These are phyloP conservation scores for Somateria mollissima DNA, from an alignment of 2,797 vertebrate species.

Conservation along the genomic window DNA sequence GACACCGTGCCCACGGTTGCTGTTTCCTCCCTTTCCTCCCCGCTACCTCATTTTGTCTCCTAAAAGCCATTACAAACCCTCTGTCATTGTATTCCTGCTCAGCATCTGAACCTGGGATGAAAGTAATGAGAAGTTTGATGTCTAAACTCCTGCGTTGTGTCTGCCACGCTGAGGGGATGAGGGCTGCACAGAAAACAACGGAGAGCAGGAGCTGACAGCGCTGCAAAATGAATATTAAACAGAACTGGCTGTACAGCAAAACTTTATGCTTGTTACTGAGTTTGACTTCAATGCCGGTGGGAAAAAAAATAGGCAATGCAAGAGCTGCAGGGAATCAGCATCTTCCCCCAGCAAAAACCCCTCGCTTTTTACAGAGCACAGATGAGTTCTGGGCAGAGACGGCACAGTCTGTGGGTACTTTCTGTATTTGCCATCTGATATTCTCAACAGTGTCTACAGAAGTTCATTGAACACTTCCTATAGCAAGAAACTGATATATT, in stretches of 20 bases:
- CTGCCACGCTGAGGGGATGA: fast-evolving
- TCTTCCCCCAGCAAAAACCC: neutral
- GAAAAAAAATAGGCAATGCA: neutral
- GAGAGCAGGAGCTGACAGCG: neutral
- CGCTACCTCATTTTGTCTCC: neutral
- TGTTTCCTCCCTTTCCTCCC: neutral
- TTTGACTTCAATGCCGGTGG: neutral
- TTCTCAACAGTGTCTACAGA: neutral
- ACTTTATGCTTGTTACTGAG: neutral
- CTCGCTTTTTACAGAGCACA: neutral
- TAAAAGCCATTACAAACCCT: neutral
- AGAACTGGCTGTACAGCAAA: neutral
- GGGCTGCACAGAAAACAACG: neutral
- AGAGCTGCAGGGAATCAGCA: neutral
- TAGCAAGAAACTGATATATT: neutral
- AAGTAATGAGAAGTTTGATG: fast-evolving
- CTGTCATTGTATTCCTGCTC: neutral
- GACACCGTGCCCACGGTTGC: fast-evolving
- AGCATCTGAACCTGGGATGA: neutral
- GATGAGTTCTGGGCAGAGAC: neutral
- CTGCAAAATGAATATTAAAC: neutral
- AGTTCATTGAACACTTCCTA: neutral
- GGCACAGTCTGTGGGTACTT: neutral
- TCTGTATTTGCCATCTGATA: neutral
- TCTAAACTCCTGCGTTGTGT: fast-evolving